Percentiles rank a stretch among this genome's conserved stretches.
Evolutionary conservation across 2,797 vertebrate species (phyloP).

Genomic region (Erpetoichthys calabaricus): DNA sequence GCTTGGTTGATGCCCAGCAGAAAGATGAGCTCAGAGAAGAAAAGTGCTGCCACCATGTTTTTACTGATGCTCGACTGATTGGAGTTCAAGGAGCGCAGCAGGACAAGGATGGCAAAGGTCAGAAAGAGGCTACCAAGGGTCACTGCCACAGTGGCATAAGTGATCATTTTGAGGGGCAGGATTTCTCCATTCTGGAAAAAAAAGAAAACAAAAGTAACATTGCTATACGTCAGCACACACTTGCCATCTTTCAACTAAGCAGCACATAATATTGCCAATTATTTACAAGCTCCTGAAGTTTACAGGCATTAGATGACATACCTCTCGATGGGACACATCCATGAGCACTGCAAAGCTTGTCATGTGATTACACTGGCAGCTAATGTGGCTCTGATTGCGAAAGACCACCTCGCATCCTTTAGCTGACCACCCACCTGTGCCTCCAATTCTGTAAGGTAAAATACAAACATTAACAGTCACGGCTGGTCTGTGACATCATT

Average conservation of each 20-base stretch:
- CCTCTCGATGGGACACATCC: slow-evolving; percentile 86
- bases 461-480: no score
- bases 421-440: slow-evolving; percentile 75
- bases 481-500: no score
- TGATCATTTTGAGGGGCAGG: slow-evolving; percentile 73
- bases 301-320: slow-evolving; percentile 21
- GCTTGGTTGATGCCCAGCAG: slow-evolving; percentile 86
- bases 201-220: background rate
- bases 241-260: background rate
- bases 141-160: slow-evolving; percentile 67
- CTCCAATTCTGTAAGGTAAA: slow-evolving; percentile 36
- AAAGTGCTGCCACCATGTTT: slow-evolving; percentile 63
- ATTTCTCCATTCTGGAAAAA: slow-evolving; percentile 75
- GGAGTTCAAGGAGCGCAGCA: slow-evolving; percentile 57
- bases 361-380: slow-evolving; percentile 91
- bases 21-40: slow-evolving; percentile 78
- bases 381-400: slow-evolving; percentile 80
- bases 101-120: slow-evolving; percentile 63
- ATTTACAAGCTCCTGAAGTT: no score
- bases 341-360: slow-evolving; percentile 90
- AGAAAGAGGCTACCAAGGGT: slow-evolving; percentile 72
- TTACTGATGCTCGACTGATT: slow-evolving; percentile 77
- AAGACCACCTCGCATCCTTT: slow-evolving; percentile 83
- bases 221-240: background rate
- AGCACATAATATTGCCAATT: background rate